Base-by-base conservation (phyloP, 1,140 invertebrate species). In the Aricia agestis region DNA sequence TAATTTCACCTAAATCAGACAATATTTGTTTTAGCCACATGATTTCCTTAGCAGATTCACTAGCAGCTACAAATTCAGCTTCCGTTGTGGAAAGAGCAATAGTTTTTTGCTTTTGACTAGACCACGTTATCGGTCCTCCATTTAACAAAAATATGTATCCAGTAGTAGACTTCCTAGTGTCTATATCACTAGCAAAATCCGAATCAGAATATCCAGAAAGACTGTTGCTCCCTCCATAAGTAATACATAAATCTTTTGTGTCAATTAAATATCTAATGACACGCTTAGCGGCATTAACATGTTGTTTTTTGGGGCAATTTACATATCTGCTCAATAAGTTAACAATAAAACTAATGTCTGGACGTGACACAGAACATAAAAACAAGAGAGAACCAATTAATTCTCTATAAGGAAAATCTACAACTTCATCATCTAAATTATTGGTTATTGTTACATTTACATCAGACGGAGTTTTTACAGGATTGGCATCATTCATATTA, bases 321-420 rank as follows among this genome's bases (percentile, higher is more conserved):
- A 73, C 63, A 69, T 72, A 76, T 72, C 75, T 52, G n/a, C 71
- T 76, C 57, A 76, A 63, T 6, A 72, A 10, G 58, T 76, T 76
- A 4, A 76, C 72, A 69, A 52, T 66, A 75, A 63, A 75, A 25
- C 25, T 25, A 25, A 25, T 25, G 25, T 25, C 25, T 25, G 25
- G 25, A 0, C 25, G 25, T 25, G 25, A 25, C 3, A 25, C 25
- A 25, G 25, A 25, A 25, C 25, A 25, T 25, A 25, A 25, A 25
- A 0, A 25, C 25, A 25, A 25, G 25, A 25, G 25, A 25, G 25
- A 25, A 25, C 25, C 25, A 25, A 25, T 25, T 25, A 25, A 25
- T 25, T 25, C 25, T 25, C 25, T 25, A 0, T 0, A 25, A 25
- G 25, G 25, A 0, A 25, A 25, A 25, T 25, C 25, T 25, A 25